A percentile compares a stretch with the other conserved stretches of the same genome.
Conservation (phyloP, 2,888 invertebrate genomes). For the Amorpha juglandis region DNA sequence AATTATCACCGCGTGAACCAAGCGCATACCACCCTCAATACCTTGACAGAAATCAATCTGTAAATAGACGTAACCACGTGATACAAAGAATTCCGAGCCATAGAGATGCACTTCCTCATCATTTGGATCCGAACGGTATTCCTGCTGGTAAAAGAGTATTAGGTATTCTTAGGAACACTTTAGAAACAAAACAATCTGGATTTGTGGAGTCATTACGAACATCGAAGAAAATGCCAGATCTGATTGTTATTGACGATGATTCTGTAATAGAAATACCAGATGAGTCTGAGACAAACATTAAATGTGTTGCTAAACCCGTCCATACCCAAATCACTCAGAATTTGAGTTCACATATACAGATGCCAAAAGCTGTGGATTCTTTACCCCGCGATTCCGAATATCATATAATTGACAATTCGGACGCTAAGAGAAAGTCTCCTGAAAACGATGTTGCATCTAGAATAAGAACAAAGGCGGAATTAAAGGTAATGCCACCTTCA, state of each 20-base stretch:
- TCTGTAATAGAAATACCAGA: slow-evolving; percentile 79
- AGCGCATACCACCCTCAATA: slow-evolving; percentile 67
- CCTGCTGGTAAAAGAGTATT: slow-evolving; percentile 89
- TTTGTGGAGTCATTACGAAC: slow-evolving; percentile 81
- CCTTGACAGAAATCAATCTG: slow-evolving; percentile 62
- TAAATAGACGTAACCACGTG: slow-evolving; percentile 66
- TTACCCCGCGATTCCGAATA: slow-evolving; percentile 81
- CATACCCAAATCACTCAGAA: slow-evolving; percentile 48
- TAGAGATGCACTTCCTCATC: slow-evolving; percentile 65
- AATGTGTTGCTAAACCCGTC: slow-evolving; percentile 46
- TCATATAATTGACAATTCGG: slow-evolving; percentile 58
- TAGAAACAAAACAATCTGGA: slow-evolving; percentile 86
- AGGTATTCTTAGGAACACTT: slow-evolving; percentile 88
- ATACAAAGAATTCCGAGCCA: slow-evolving; percentile 73
- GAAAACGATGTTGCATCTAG: slow-evolving; percentile 87
- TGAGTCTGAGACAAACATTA: slow-evolving; percentile 52
- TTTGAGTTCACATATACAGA: slow-evolving; percentile 83
- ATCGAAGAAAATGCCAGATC: slow-evolving; percentile 73
- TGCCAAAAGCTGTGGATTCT: slow-evolving; percentile 88
- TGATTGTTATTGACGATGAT: slow-evolving; percentile 81
- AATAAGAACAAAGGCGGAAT: slow-evolving; percentile 93
- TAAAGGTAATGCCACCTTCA: slow-evolving; percentile 86
- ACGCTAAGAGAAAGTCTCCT: slow-evolving; percentile 68
- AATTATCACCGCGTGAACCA: slow-evolving; percentile 59
- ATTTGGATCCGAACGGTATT: slow-evolving; percentile 65